phyloP scores from a whole-genome alignment of 2,797 vertebrate species.

The Megaceryle alcyon region DNA sequence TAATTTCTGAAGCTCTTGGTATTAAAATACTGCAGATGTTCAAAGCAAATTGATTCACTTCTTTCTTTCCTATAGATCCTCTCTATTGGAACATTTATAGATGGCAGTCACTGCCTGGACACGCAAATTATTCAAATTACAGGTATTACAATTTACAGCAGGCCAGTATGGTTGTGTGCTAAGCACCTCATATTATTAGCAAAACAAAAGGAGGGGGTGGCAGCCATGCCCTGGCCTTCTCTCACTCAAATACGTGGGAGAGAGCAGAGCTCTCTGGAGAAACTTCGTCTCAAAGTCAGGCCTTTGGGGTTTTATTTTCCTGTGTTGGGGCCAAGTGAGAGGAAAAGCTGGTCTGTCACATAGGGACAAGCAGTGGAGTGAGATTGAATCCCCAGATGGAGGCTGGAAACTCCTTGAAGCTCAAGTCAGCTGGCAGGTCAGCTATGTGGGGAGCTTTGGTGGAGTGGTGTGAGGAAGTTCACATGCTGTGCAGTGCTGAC shows the following conservation, averaged over 20 bases:
- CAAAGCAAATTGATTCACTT: not conserved
- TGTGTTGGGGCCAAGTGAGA: not conserved
- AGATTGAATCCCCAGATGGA: conserved; percentile 27
- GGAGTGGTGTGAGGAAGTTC: conserved; percentile 27
- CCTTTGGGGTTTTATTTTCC: not conserved
- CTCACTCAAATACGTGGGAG: not conserved
- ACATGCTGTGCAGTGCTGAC: conserved; percentile 32
- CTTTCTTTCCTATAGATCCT: not conserved
- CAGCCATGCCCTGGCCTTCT: not conserved
- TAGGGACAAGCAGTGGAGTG: not conserved
- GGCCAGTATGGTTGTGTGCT: not conserved
- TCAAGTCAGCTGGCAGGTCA: conserved; percentile 18
- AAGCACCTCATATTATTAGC: not conserved
- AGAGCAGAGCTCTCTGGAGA: not conserved
- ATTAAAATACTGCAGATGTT: not conserved
- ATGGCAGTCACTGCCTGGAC: not conserved
- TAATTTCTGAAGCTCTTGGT: not conserved
- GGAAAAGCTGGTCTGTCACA: not conserved
- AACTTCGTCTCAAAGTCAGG: not conserved
- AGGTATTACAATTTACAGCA: not conserved
- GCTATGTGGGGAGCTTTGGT: conserved; percentile 26
- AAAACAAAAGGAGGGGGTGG: not conserved
- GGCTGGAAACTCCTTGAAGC: conserved; percentile 18
- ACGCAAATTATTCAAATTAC: not conserved
- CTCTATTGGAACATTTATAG: not conserved